phyloP scores from a whole-genome alignment of 1,140 invertebrate genomes.

The Amyelois transitella region DNA sequence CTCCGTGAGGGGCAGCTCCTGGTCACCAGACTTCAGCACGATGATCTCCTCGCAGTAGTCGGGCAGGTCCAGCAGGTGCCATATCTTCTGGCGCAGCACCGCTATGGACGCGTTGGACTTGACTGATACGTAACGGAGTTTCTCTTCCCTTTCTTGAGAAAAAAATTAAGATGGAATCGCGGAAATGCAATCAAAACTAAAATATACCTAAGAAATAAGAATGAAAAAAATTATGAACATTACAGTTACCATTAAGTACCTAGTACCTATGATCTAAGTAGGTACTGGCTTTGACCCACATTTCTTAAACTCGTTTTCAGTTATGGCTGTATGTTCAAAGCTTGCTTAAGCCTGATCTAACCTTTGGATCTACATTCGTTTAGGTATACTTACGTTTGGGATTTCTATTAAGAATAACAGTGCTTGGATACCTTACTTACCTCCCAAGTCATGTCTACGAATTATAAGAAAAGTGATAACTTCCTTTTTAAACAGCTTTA shows the following conservation, averaged over 20 bases:
- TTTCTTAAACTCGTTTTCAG: too few species aligned
- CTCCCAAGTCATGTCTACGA: slow-evolving; percentile 47
- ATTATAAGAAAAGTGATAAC: slow-evolving; percentile 55
- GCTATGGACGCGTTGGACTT: slow-evolving; percentile 48
- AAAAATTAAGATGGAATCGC: neutral
- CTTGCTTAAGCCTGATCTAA: too few species aligned
- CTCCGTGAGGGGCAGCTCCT: slow-evolving; percentile 45
- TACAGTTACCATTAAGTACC: too few species aligned
- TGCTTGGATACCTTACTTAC: slow-evolving; percentile 26
- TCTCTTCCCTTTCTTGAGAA: slow-evolving; percentile 24
- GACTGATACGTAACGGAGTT: slow-evolving; percentile 49
- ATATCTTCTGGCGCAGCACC: slow-evolving; percentile 50
- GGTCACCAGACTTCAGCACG: slow-evolving; percentile 38
- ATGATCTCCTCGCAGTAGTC: slow-evolving; percentile 62
- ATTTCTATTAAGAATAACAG: too few species aligned
- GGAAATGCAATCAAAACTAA: slow-evolving; percentile 3
- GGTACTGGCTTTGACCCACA: too few species aligned
- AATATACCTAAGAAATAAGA: neutral
- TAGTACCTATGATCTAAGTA: too few species aligned
- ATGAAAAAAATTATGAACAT: too few species aligned
- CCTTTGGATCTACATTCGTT: too few species aligned
- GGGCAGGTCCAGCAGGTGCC: slow-evolving; percentile 56
- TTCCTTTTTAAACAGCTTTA: slow-evolving; percentile 52
- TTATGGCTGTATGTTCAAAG: too few species aligned
- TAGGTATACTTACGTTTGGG: too few species aligned